phyloP scores from a whole-genome alignment of 1,140 invertebrate species.

The Orussus abietinus region DNA sequence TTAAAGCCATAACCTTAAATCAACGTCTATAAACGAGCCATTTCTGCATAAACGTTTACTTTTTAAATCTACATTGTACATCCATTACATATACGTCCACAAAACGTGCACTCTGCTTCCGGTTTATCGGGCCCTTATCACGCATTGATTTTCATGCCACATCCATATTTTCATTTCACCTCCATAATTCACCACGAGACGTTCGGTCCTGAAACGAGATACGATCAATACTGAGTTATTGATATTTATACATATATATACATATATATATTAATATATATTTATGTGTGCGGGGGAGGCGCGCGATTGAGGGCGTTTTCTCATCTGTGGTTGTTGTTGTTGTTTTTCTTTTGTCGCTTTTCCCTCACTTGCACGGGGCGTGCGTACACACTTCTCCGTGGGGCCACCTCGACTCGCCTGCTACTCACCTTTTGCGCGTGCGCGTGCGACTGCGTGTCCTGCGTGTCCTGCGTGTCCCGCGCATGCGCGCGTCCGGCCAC shows the following conservation, averaged over 20 bases:
- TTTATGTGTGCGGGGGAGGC: not conserved
- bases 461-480: slow-evolving; percentile 17
- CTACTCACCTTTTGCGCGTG: no score
- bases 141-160: no score
- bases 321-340: slow-evolving; percentile 46
- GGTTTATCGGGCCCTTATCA: no score
- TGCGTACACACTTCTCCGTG: slow-evolving; percentile 29
- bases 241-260: slow-evolving; percentile 2
- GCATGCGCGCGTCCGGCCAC: slow-evolving; percentile 17
- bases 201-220: no score
- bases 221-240: slow-evolving; percentile 3
- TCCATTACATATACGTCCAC: no score
- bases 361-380: slow-evolving; percentile 34
- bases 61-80: no score
- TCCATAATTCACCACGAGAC: no score
- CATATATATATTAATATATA: slow-evolving; percentile 2
- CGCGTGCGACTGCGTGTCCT: slow-evolving; percentile 29
- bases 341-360: slow-evolving; percentile 44
- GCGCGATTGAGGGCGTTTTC: slow-evolving; percentile 24
- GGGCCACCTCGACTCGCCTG: slow-evolving; percentile 26
- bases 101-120: no score
- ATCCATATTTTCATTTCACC: no score
- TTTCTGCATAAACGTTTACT: no score
- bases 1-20: no score
- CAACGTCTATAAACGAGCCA: no score